phyloP scores from a whole-genome alignment of 2,113 vertebrate species.

The Rynchops niger region DNA sequence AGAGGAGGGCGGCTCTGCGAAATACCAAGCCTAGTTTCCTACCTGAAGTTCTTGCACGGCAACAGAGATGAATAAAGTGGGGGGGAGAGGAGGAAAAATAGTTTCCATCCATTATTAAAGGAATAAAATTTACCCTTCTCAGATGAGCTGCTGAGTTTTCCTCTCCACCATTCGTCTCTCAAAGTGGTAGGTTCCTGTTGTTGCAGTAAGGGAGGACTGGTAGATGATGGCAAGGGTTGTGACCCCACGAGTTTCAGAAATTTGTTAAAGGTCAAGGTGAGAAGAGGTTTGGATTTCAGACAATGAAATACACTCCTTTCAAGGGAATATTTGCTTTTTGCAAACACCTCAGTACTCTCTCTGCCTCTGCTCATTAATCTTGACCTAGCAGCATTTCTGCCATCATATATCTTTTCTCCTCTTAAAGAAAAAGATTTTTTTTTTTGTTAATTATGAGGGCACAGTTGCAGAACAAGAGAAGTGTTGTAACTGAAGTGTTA shows the following conservation, averaged over 20 bases:
- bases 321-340: not conserved
- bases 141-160: not conserved
- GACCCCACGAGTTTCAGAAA: not conserved
- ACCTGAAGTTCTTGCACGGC: not conserved
- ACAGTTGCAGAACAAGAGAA: not conserved
- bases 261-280: constrained; percentile 34
- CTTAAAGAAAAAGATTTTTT: not conserved
- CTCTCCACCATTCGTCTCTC: constrained; percentile 13
- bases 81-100: not conserved
- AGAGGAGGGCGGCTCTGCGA: not conserved
- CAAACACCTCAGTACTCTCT: not conserved
- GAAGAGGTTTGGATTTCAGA: not conserved
- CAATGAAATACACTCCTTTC: not conserved
- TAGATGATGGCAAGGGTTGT: constrained; percentile 25
- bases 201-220: not conserved
- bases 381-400: not conserved
- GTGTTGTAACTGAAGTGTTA: not conserved
- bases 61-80: constrained; percentile 14
- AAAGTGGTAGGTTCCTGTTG: not conserved
- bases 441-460: not conserved
- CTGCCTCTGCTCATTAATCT: constrained; percentile 34
- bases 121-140: constrained; percentile 1
- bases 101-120: constrained; percentile 29
- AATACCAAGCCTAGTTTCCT: not conserved
- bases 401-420: not conserved